Base-by-base conservation (phyloP, 2,888 invertebrate genomes). In the Pachliopta kotzebuea region DNA sequence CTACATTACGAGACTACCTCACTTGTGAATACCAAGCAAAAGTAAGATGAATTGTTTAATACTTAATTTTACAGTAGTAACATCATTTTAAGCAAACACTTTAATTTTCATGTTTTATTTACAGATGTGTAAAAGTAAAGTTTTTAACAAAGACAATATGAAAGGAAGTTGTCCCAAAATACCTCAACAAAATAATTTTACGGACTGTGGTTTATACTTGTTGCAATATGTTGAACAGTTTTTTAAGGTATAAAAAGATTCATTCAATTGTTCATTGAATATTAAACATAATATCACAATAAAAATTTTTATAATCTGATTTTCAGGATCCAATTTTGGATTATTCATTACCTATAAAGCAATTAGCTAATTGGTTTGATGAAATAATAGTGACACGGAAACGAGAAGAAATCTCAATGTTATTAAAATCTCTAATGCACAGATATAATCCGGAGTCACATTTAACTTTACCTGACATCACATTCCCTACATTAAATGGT, bases 151-250 rank as follows among this genome's bases (percentile, higher is more conserved):
- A 81, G 95, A 96, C 74, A 95, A 95, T 55, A 96, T 98, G 75
- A 96, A 96, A 77, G 98, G 98, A 7, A 94, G 95, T 70, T 95
- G 95, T 76, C 97, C 97, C 0, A 96, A 96, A 90, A 97, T 98
- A 70, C 99, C 99, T n/a, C 98, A 99, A 81, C 99, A 99, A 88
- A 96, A 95, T 71, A 99, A 99, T 92, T 98, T 96, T 80, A 97
- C 96, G 52, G 99, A 99, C 84, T 99, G 99, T 88, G 99, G 99
- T 0, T 92, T 99, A 18, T 99, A 96, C 86, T 92, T 99, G 66
- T 90, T 99, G 62, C 98, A 99, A 83, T 99, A 98, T 92, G 98
- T 98, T 7, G 99, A 99, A 88, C 96, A 96, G 67, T 99, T 99
- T 90, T 98, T 98, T 85, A 94, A 95, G 93, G 97, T 96, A 4